A percentile compares a stretch with the other conserved stretches of the same genome.
Evolutionary conservation across 2,888 invertebrate genomes (phyloP).

Genomic region (Hymenopus coronatus): DNA sequence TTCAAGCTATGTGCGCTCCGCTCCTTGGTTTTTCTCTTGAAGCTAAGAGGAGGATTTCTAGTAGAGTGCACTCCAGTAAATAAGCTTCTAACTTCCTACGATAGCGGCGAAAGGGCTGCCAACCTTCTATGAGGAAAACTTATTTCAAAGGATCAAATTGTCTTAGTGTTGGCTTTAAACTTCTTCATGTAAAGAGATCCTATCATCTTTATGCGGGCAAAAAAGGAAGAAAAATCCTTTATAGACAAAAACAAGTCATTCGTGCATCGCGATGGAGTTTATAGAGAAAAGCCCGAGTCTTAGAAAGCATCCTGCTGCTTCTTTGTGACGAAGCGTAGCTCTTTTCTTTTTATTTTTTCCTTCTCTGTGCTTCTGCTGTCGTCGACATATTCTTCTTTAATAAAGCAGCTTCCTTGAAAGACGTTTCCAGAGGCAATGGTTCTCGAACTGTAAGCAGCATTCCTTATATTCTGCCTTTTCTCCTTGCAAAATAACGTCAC

Average conservation of each 20-base stretch:
- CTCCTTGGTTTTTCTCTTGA: background rate
- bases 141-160: slow-evolving; percentile 23
- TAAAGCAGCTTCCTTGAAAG: background rate
- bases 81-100: background rate
- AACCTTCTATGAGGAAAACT: slow-evolving; percentile 15
- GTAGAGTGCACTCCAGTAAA: slow-evolving; percentile 13
- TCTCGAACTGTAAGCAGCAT: background rate
- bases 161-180: slow-evolving; percentile 16
- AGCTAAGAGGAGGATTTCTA: background rate
- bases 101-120: background rate
- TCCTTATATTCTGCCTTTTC: background rate
- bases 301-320: background rate
- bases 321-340: background rate
- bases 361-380: background rate
- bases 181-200: slow-evolving; percentile 8
- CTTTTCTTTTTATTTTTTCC: background rate
- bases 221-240: background rate
- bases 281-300: background rate
- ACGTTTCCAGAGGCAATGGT: background rate
- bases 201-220: slow-evolving; percentile 1
- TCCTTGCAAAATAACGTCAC: background rate
- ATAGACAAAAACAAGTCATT: background rate
- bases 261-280: background rate
- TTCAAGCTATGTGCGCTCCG: background rate
- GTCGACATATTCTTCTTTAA: background rate